Evolutionary conservation across 1,140 invertebrate genomes (phyloP), one percentile per base, ranked within the genome.

Genomic region (Drosophila rufa): DNA sequence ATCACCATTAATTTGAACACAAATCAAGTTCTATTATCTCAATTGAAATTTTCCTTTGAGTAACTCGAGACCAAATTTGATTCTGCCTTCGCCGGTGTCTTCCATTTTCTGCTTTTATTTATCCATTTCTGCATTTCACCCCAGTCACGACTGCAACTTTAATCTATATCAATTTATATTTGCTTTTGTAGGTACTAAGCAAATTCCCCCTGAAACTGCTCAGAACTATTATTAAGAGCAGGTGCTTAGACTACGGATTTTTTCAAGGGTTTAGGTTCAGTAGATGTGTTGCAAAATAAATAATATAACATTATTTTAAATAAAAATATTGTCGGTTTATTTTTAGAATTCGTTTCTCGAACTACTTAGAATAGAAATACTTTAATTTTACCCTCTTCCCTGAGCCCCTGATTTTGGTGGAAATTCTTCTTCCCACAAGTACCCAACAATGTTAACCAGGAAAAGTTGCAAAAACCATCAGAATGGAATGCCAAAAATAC

Each of bases 81-180:
- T 58, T 58, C 43, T 25, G 36, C 17, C 36, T 53, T 70, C 5
- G 36, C 15, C 36, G n/a, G 17, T 12, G 66, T 27, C 50, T 36
- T 17, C n/a, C 27, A 48, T 58, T 71, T 70, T 50, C 45, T 17
- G 17, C 12, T 42, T 25, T 33, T 42, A 19, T 70, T 70, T 27
- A 19, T 4, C 19, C 33, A 45, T 59, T 65, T 60, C 15, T 59
- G 9, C 25, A 36, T 14, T 33, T 27, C n/a, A 22, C 9, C 38
- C 12, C 47, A 80, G 70, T 76, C 66, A 84, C 71, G 66, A 84
- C 47, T 84, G 59, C 62, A 73, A 59, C 38, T 65, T 75, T 74
- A 74, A 85, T 80, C 47, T 68, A 42, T 50, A 45, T 42, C 74
- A 84, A 84, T 77, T 81, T 82, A 60, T 79, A 74, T 68, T 78